Conservation (phyloP, 2,888 invertebrate genomes). For the Microctonus brassicae region DNA sequence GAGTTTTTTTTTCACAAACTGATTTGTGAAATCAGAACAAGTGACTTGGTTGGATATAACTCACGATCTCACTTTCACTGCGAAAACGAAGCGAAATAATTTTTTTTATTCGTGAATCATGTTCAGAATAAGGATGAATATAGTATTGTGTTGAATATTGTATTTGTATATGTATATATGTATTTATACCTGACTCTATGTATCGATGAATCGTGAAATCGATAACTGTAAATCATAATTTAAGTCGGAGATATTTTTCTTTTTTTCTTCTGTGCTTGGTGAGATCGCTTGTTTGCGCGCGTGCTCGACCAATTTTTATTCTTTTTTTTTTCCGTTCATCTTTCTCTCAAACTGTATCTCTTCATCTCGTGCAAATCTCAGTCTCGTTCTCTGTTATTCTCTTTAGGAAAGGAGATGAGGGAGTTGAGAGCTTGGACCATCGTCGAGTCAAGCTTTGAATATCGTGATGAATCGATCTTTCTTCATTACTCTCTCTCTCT, state of each 20-base stretch:
- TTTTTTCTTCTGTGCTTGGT: conserved; percentile 32
- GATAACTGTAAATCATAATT: conserved; percentile 59
- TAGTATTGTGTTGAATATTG: background rate
- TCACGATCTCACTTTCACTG: conserved; percentile 28
- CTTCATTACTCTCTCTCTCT: conserved; percentile 8
- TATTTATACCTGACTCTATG: conserved; percentile 15
- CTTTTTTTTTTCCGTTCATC: too few relatives aligned
- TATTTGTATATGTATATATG: background rate
- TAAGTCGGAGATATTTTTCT: conserved; percentile 47
- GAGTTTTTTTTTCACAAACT: background rate
- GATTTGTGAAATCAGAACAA: conserved; percentile 25
- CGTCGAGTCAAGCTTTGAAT: conserved; percentile 46
- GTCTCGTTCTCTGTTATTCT: conserved; percentile 14
- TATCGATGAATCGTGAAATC: conserved; percentile 49
- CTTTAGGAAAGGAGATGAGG: conserved; percentile 28
- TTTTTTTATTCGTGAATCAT: conserved; percentile 26
- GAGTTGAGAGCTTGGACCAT: conserved; percentile 31
- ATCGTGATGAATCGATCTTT: conserved; percentile 59
- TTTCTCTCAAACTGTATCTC: conserved; percentile 28
- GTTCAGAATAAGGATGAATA: conserved; percentile 15
- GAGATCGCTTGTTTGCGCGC: conserved; percentile 36
- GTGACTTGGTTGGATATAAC: background rate
- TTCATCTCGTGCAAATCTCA: conserved; percentile 48
- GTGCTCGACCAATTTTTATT: background rate
- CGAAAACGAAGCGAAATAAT: conserved; percentile 14